Base-by-base conservation (phyloP, 1,140 invertebrate genomes). In the Copidosoma floridanum region DNA sequence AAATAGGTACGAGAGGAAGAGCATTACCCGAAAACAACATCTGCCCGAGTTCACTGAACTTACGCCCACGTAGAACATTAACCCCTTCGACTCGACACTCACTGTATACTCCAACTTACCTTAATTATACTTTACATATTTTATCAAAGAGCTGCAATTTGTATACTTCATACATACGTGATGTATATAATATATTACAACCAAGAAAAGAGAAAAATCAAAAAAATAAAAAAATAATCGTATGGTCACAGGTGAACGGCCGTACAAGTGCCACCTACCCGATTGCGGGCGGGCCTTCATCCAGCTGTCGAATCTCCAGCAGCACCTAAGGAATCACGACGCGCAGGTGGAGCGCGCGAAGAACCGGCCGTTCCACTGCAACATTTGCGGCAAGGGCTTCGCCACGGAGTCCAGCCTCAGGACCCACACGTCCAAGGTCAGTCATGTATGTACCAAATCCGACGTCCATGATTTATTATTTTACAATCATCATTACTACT, bases 221-320 rank as follows among this genome's bases (percentile, higher is more conserved):
- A n/a, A n/a, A n/a, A n/a, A n/a, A n/a, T n/a, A n/a, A n/a, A n/a
- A n/a, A n/a, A n/a, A n/a, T n/a, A n/a, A n/a, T n/a, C n/a, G n/a
- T n/a, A n/a, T n/a, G 72, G 71, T 86, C 87, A 32, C 84, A 97
- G 95, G 94, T 72, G 95, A 97, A 83, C 87, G 95, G 68, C 95
- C 95, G 10, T 98, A 97, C 84, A 94, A 95, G 82, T 98, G 95
- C 81, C 93, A 96, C 75, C 84, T 97, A 69, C 92, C 93, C 27
- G 94, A 97, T 72, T 98, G 95, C 80, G 94, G 94, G 23, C 85
- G 94, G 68, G 94, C 94, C 58, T 98, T 98, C 82, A 97, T 97
- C 75, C 95, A 98, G 82, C 85, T 98, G 69, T 97, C 94, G 27
- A 98, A 98, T 81, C 87, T 98, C 11, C 95, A 98, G 75, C 95